Conservation (phyloP, 2,888 invertebrate genomes). For the Clunio marinus region DNA sequence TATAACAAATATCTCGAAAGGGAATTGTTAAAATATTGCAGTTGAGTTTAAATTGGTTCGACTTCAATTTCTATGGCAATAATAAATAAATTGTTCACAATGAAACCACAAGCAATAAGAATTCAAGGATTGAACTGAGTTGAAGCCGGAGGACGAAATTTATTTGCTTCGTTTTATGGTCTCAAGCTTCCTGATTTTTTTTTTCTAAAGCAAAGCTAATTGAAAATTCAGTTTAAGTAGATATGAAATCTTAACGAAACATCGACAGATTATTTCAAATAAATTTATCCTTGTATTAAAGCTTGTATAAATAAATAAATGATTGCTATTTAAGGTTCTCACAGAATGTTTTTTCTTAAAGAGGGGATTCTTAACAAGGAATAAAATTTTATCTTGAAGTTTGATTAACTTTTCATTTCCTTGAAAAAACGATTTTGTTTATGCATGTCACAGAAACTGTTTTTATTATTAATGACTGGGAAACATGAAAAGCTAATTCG, state of each 20-base stretch:
- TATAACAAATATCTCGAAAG: background rate
- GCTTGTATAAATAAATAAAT: too few relatives aligned
- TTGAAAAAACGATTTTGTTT: conserved; percentile 17
- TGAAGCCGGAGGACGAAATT: too few relatives aligned
- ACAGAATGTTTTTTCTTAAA: too few relatives aligned
- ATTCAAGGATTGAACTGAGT: background rate
- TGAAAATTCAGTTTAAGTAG: too few relatives aligned
- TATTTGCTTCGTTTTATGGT: too few relatives aligned
- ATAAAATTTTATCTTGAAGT: background rate
- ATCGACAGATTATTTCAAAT: too few relatives aligned
- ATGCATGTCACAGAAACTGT: background rate
- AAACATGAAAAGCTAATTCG: background rate
- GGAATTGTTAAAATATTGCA: background rate
- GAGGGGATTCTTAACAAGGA: background rate
- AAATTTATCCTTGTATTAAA: too few relatives aligned
- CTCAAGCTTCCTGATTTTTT: too few relatives aligned
- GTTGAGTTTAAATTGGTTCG: background rate
- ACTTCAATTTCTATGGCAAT: background rate
- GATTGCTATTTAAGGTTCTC: too few relatives aligned
- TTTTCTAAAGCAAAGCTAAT: too few relatives aligned
- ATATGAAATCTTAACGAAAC: too few relatives aligned
- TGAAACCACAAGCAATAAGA: conserved; percentile 14
- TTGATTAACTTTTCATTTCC: conserved; percentile 24
- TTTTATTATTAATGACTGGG: background rate
- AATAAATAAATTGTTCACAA: background rate